Base-by-base conservation (phyloP, 2,888 invertebrate species). In the Stegophylla sp. region DNA sequence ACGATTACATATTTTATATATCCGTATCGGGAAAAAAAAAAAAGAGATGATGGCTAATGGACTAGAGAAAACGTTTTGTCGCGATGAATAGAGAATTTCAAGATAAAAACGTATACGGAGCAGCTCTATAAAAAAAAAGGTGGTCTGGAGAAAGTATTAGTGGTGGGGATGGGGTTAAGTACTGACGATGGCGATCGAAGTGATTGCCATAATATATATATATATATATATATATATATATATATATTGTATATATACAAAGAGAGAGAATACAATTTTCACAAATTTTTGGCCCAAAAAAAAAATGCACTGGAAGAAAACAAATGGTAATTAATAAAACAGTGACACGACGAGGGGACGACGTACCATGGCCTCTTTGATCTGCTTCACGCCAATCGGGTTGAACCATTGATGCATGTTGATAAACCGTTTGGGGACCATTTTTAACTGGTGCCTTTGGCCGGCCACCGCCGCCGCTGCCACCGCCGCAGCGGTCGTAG, bases 351-450 rank as follows among this genome's bases (percentile, higher is more conserved):
- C 51, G 43, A 13, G 15, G 34, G 7, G 3, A 34, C n/a, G 43
- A 83, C 83, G 73, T 83, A 88, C 88, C 85, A 88, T 86, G 79
- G 88, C 87, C 85, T 88, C 88, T 85, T 88, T 88, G 79, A 88
- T 90, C 82, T 86, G 86, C 84, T 86, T 86, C 82, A 86, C 85
- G 81, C 85, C 86, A 82, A 87, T 85, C 84, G 95, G 95, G 86
- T 94, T 93, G 86, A 95, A 89, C 94, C 94, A 94, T 88, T 94
- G 94, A 88, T 95, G 95, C 87, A 95, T 90, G 89, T 93, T 94
- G 87, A 95, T 93, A 88, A 93, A 95, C 86, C 95, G 90, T 89
- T 95, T 95, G 86, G 94, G 94, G 88, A 95, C 90, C 90, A 95
- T 92, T 91, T 95, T 95, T 87, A 94, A 64, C 83, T 82, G 85